These are phyloP conservation scores for Bilobella aurantiaca DNA, from an alignment of 1,140 invertebrate genomes.

Conservation along the genomic window DNA sequence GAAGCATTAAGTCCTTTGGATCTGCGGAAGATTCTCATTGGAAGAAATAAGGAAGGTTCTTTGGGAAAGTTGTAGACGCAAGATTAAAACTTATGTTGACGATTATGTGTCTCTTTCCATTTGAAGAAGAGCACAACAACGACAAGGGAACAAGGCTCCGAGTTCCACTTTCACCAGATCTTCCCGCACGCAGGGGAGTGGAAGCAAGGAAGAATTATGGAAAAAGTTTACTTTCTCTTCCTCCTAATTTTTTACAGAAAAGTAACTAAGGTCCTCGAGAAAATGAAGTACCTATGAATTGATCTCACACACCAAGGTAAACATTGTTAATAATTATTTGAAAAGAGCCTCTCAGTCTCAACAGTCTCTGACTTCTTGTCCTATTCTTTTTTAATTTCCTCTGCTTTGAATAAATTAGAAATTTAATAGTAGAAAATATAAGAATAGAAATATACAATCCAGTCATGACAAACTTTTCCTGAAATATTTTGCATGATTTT, in stretches of 20 bases:
- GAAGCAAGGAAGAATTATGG: slow-evolving; percentile 3
- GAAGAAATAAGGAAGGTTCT: not conserved
- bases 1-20: slow-evolving; percentile 23
- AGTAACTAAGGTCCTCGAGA: no score
- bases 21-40: not conserved
- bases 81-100: slow-evolving; percentile 31
- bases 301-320: no score
- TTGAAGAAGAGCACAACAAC: slow-evolving; percentile 1
- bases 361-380: no score
- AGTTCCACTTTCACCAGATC: not conserved
- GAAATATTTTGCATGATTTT: no score
- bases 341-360: no score
- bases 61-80: not conserved
- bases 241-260: not conserved
- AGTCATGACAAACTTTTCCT: no score
- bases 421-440: no score
- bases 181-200: not conserved
- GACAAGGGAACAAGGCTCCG: slow-evolving; percentile 6
- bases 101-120: slow-evolving; percentile 22
- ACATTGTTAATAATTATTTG: no score
- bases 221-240: slow-evolving; percentile 4
- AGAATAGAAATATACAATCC: no score
- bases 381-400: no score
- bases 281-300: no score
- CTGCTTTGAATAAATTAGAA: no score